Evolutionary conservation across 2,113 vertebrate species (phyloP), one percentile per base, ranked within the genome.

Genomic region (Gambusia holbrooki): DNA sequence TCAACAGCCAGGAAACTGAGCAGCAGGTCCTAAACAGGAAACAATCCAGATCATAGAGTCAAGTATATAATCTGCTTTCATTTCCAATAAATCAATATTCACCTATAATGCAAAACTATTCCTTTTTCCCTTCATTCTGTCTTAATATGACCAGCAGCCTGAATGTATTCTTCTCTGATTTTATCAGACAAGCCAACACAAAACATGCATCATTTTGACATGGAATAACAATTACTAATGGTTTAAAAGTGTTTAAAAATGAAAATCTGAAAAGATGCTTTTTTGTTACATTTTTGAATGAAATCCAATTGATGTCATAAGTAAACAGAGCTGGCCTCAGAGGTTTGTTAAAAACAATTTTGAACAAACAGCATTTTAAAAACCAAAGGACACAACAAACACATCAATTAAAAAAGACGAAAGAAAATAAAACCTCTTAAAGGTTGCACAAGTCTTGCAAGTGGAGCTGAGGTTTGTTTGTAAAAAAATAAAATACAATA

Each of bases 1-100:
- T 65, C 35, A 98, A 88, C 73, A 99, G 92, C 93, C 95, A 95
- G 66, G 96, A 86, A 79, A 97, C 69, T 0, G 93, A 81, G 60
- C 91, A 27, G 66, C 85, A 92, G 66, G 22, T 92, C 93, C 91
- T 95, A 54, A 3, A 66, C 58, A 29, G 4, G 83, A 19, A 85
- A 7, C 15, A 76, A 27, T 25, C 37, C 2, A 0, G n/a, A 58
- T 70, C 60, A 73, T n/a, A 30, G 8, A 0, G 22, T 69, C 22
- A 77, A 74, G 81, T 35, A 71, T 30, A 71, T 1, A 15, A 33
- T 30, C 22, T 13, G 13, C 19, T 58, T 69, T 71, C 1, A 67
- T 80, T 63, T 45, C 5, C 40, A 8, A 22, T 0, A 27, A 3
- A 27, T 66, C 14, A 62, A 62, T n/a, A 32, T 3, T 75, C 0